Base-by-base conservation (phyloP, 2,113 vertebrate species). In the Hiodon tergisus region DNA sequence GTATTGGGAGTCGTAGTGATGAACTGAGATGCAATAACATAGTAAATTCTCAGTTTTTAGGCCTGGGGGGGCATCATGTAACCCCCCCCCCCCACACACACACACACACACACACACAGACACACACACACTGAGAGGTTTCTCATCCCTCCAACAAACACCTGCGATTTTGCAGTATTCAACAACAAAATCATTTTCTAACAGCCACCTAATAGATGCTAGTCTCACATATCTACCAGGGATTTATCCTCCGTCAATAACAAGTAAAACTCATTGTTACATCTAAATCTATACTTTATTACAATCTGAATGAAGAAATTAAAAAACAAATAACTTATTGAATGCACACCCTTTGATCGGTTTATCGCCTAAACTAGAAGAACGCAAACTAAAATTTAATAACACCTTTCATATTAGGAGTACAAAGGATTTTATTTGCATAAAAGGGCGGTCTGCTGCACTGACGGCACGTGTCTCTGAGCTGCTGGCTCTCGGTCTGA, bases 341-440 rank as follows among this genome's bases (percentile, higher is more conserved):
- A 90, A 91, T 87, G 75, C 81, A 84, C 87, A 86, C 83, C 85
- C 89, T 91, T 91, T 92, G 90, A 91, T 91, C 89, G 89, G 90
- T 90, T 86, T 88, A 89, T 90, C 87, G 88, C 86, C 84, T 83
- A 72, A 74, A 79, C 81, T 68, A 83, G 83, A 91, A 91, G 88
- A 91, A 90, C 89, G 86, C 86, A 89, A 86, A 90, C 88, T 88
- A 89, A 90, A 89, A 89, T 89, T 91, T 87, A 91, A 91, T 91
- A 91, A 89, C 87, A 89, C 85, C 88, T 91, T 91, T 90, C 87
- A 89, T 88, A 88, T 81, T 79, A 78, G 71, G 76, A 90, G 86
- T 90, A 92, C 89, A 91, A 90, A 90, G 89, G 82, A 59, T 71
- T 66, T 81, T 83, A 85, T 91, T 90, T 87, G 90, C 90, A 91